Evolutionary conservation across 35 echinoderm and acorn worm genomes (phyloP).

Genomic region (Apostichopus parvimensis): DNA sequence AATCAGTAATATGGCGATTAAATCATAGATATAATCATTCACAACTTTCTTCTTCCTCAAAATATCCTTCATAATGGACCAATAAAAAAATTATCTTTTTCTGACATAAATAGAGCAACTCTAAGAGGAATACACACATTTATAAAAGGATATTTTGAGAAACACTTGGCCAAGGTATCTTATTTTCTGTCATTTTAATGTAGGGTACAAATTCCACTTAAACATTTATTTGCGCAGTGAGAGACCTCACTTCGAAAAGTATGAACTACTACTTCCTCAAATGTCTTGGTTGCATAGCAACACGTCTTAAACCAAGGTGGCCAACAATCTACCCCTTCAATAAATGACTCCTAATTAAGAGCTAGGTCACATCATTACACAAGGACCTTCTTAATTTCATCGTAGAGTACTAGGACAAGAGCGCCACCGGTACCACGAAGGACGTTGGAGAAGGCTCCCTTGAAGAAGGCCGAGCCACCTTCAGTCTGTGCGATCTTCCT

Average conservation of each 20-base stretch:
- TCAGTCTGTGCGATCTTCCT: constrained; percentile 79
- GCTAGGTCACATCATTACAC: not conserved
- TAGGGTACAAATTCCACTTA: not conserved
- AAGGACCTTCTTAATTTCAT: constrained; percentile 88
- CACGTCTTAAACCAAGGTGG: not conserved
- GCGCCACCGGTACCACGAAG: constrained; percentile 97
- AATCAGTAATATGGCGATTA: not conserved
- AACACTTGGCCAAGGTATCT: not conserved
- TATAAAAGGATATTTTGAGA: not conserved
- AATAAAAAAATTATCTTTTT: not conserved
- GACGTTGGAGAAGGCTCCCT: constrained; percentile 98
- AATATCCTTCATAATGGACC: not conserved
- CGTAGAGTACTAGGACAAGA: constrained; percentile 88
- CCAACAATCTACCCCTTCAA: constrained; percentile 19
- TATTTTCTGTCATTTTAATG: not conserved
- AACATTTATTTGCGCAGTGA: not conserved
- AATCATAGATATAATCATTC: not conserved
- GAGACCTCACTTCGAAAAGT: not conserved
- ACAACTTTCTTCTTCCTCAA: not conserved
- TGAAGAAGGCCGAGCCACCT: constrained; percentile 90
- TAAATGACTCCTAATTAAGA: constrained; percentile 38
- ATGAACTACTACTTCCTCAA: not conserved
- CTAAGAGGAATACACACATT: constrained; percentile 25
- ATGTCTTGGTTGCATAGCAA: not conserved
- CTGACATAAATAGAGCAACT: constrained; percentile 34